These are phyloP conservation scores for Triplophysa yarkandensis DNA, from an alignment of 2,797 vertebrate genomes.

Conservation along the genomic window DNA sequence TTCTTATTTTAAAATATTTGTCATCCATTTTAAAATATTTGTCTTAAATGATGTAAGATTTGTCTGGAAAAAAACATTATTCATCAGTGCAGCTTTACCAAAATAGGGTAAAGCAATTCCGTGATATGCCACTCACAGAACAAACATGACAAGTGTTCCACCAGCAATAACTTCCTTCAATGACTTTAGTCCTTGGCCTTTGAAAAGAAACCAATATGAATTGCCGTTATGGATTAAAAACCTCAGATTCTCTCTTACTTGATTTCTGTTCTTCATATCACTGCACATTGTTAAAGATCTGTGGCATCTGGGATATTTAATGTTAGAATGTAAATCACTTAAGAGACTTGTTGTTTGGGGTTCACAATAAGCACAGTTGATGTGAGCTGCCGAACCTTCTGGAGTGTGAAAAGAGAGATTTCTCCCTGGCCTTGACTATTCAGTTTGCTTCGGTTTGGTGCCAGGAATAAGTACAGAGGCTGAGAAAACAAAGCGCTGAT, in stretches of 20 bases:
- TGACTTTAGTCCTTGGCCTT: neutral
- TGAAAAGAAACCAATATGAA: neutral
- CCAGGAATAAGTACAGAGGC: constrained; percentile 34
- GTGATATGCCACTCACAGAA: neutral
- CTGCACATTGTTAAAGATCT: neutral
- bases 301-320: constrained; percentile 27
- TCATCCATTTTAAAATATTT: no score
- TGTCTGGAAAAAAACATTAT: no score
- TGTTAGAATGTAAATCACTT: constrained; percentile 33
- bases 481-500: constrained; percentile 44
- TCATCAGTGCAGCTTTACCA: neutral
- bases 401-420: constrained; percentile 35
- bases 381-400: constrained; percentile 21
- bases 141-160: neutral
- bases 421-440: constrained; percentile 43
- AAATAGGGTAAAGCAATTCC: neutral
- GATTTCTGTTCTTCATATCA: constrained; percentile 2
- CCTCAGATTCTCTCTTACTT: neutral
- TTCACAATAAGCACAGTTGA: constrained; percentile 42
- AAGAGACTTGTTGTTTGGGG: constrained; percentile 38
- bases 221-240: neutral
- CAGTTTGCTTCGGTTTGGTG: constrained; percentile 34
- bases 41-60: no score
- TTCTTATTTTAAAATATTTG: no score
- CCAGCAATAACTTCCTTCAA: neutral